phyloP scores from a whole-genome alignment of 2,113 vertebrate species.

The Sebastes schlegelii region DNA sequence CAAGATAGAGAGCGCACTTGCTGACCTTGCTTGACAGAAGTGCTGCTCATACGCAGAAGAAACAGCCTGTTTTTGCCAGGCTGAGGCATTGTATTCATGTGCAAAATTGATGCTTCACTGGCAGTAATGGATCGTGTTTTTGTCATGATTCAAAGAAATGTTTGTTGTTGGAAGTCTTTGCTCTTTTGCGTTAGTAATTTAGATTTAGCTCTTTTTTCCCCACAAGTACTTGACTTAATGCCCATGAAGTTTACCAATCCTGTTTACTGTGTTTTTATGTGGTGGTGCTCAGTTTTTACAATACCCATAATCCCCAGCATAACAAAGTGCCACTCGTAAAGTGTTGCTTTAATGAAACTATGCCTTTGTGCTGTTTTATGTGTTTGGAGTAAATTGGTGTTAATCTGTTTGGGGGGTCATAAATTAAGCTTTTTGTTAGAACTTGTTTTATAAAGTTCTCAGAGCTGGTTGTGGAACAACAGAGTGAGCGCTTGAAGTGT shows the following conservation, averaged over 20 bases:
- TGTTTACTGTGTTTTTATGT: slow-evolving; percentile 66
- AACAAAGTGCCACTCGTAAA: slow-evolving; percentile 68
- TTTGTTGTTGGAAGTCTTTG: slow-evolving; percentile 23
- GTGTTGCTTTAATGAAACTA: slow-evolving; percentile 54
- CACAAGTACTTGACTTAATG: slow-evolving; percentile 52
- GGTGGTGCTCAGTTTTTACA: slow-evolving; percentile 70
- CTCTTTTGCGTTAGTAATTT: slow-evolving; percentile 54
- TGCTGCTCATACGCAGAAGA: slow-evolving; percentile 8
- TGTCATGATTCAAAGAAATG: slow-evolving; percentile 36
- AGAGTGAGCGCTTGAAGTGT: slow-evolving; percentile 36
- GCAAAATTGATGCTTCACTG: slow-evolving; percentile 22
- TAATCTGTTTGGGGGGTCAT: slow-evolving; percentile 59
- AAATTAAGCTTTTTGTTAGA: slow-evolving; percentile 62
- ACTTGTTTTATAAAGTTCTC: slow-evolving; percentile 47
- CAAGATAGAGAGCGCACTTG: slow-evolving; percentile 28
- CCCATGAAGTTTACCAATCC: slow-evolving; percentile 53
- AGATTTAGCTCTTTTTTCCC: slow-evolving; percentile 45
- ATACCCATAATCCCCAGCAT: slow-evolving; percentile 63
- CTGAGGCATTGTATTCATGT: slow-evolving; percentile 27
- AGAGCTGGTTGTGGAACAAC: slow-evolving; percentile 46
- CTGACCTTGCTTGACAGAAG: slow-evolving; percentile 39
- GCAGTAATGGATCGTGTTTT: slow-evolving; percentile 18
- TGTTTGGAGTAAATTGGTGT: slow-evolving; percentile 63
- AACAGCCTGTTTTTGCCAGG: slow-evolving; percentile 22
- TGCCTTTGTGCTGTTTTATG: slow-evolving; percentile 59